Evolutionary conservation across 1,140 invertebrate genomes (phyloP), one percentile per base, ranked within the genome.

Genomic region (Rhopalosiphum padi): DNA sequence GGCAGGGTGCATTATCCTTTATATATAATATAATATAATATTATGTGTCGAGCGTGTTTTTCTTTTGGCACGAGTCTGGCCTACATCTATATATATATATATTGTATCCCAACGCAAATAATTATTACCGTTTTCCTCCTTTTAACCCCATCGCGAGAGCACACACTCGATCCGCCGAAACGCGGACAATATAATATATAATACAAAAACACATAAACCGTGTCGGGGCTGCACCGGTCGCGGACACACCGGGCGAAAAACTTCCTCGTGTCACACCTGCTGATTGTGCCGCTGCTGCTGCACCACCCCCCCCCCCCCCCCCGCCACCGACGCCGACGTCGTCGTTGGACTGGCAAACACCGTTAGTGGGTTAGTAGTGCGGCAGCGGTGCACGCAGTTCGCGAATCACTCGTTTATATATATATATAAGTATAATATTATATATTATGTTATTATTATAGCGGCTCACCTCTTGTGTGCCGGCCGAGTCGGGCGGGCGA

Each of bases 311-410:
- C 15, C 9, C 25, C n/a, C 7, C 2, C 35, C 9, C 23, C 37
- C 83, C 22, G 23, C 41, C 41, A 1, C 43, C 21, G 37, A 25
- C 21, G 85, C 85, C n/a, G 60, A 18, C 11, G 85, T 15, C 15
- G 15, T 15, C 25, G 25, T 0, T 2, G 48, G 85, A 8, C 23
- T 23, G 41, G 25, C 8, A 85, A 87, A 53, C 87, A 53, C 87
- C 87, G 87, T 89, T 89, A 89, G 87, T 89, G 87, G 87, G 87
- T 89, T 89, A 89, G 87, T 89, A 53, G 87, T 35, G 87, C 48
- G 48, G 48, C 48, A 15, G 15, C 48, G 48, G 48, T 51, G 48
- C 41, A 46, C 15, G 48, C 41, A 46, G 83, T 48, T 15, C 86
- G 43, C 86, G 86, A 35, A 51, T n/a, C 86, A 18, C 85, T 85